These are phyloP conservation scores for Drosophila suboccidentalis DNA, from an alignment of 2,888 invertebrate species.

Conservation along the genomic window DNA sequence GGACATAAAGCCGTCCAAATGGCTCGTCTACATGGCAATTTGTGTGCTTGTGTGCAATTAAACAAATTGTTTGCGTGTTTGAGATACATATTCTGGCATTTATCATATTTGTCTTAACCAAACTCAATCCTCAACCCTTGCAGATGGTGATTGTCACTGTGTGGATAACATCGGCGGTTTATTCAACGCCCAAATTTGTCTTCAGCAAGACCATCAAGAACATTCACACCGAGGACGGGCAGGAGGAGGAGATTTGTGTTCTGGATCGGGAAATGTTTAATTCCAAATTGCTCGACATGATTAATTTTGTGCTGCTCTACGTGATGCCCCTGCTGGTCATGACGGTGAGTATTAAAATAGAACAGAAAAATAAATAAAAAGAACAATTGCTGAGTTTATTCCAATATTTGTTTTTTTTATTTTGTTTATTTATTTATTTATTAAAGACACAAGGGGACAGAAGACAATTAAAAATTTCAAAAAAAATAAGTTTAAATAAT, in stretches of 20 bases:
- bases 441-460: too few relatives aligned
- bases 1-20: slow-evolving; percentile 32
- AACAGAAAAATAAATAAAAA: not conserved
- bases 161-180: slow-evolving; percentile 93
- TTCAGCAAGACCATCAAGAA: slow-evolving; percentile 92
- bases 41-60: slow-evolving; percentile 53
- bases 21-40: slow-evolving; percentile 45
- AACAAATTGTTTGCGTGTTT: slow-evolving; percentile 58
- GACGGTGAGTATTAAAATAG: slow-evolving; percentile 87
- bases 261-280: slow-evolving; percentile 92
- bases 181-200: slow-evolving; percentile 93
- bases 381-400: not conserved
- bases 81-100: slow-evolving; percentile 1
- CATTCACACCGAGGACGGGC: slow-evolving; percentile 84
- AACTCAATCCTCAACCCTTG: slow-evolving; percentile 58
- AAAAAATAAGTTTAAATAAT: too few relatives aligned
- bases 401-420: too few relatives aligned
- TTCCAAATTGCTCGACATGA: slow-evolving; percentile 91
- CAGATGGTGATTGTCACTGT: slow-evolving; percentile 92
- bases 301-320: slow-evolving; percentile 94
- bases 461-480: too few relatives aligned
- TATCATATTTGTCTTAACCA: not conserved
- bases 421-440: too few relatives aligned
- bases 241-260: slow-evolving; percentile 88
- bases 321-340: slow-evolving; percentile 93